These are phyloP conservation scores for Amphimedon queenslandica DNA, from an alignment of 37 sponge, comb jelly and placozoan species.

Conservation along the genomic window DNA sequence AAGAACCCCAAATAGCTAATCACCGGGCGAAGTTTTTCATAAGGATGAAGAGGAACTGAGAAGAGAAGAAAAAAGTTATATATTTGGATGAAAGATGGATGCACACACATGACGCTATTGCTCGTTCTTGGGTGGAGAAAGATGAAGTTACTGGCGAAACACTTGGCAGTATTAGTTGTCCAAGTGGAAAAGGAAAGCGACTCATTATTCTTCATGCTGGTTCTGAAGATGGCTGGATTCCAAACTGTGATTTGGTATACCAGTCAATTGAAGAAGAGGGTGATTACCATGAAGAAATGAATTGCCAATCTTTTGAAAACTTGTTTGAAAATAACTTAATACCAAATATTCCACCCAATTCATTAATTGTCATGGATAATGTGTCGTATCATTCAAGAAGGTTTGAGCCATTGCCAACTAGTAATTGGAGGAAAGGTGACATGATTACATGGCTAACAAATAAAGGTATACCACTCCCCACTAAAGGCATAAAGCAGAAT, in stretches of 20 bases:
- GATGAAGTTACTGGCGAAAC: background rate
- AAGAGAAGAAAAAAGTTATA: no score
- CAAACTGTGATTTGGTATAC: background rate
- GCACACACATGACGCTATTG: background rate
- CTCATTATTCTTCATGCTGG: background rate
- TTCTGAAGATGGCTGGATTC: background rate
- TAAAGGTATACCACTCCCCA: no score
- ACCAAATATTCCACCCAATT: background rate
- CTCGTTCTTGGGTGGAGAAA: background rate
- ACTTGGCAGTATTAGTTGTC: background rate
- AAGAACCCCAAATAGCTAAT: no score
- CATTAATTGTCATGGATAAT: background rate
- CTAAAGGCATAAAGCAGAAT: no score
- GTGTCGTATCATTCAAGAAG: background rate
- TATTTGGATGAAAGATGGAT: background rate
- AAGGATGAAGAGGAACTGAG: no score
- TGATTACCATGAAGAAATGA: background rate
- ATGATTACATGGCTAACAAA: background rate
- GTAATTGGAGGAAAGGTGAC: background rate
- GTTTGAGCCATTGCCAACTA: background rate
- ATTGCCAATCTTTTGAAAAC: background rate
- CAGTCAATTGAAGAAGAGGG: background rate
- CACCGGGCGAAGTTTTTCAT: no score
- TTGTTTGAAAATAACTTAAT: background rate
- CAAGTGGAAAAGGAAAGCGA: background rate